phyloP scores from a whole-genome alignment of 2,113 vertebrate genomes.

The Leucoraja erinaceus region DNA sequence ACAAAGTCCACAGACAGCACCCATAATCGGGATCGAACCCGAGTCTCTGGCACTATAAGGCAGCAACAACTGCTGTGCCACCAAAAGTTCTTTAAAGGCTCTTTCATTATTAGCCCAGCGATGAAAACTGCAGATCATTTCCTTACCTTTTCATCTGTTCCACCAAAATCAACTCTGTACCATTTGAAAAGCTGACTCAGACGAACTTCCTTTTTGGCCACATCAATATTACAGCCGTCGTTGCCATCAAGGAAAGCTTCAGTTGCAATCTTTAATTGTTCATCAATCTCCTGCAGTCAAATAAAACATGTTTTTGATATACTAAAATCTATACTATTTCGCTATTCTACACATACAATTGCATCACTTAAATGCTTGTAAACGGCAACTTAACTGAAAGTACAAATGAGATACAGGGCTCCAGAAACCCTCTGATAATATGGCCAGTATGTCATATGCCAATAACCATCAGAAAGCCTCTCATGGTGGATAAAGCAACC shows the following conservation, averaged over 20 bases:
- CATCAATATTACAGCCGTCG: slow-evolving; percentile 57
- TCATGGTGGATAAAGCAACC: neutral
- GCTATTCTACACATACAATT: no score
- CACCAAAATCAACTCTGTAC: slow-evolving; percentile 68
- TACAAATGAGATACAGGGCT: neutral
- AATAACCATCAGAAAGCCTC: neutral
- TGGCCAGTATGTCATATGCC: neutral
- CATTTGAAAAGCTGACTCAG: slow-evolving; percentile 70
- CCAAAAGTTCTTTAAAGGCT: no score
- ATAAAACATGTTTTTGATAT: neutral
- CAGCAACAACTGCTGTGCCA: no score
- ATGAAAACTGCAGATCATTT: neutral
- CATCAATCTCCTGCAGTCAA: slow-evolving; percentile 56
- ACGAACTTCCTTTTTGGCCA: slow-evolving; percentile 57
- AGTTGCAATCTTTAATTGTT: slow-evolving; percentile 59
- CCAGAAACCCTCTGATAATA: neutral
- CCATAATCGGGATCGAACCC: no score
- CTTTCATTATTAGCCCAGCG: neutral
- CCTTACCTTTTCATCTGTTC: slow-evolving; percentile 62
- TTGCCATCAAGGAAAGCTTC: slow-evolving; percentile 65
- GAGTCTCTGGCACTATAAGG: no score
- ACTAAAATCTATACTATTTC: neutral
- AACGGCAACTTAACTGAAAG: no score
- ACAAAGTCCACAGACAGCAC: no score
- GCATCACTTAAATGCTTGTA: no score